Base-by-base conservation (phyloP, 2,113 vertebrate genomes). In the Sebastes fasciatus region DNA sequence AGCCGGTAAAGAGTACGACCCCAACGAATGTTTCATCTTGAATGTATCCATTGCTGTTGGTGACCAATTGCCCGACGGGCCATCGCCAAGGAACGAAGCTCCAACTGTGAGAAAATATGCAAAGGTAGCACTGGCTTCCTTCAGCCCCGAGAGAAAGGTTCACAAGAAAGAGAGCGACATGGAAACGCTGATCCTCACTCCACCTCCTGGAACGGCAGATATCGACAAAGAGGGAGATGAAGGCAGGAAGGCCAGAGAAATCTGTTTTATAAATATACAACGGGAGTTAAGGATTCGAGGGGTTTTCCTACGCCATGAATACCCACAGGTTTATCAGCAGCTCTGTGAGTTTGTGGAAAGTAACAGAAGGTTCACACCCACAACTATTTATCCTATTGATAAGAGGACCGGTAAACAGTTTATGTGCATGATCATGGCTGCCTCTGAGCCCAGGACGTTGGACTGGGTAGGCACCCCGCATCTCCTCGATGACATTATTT, bases 401-500 rank as follows among this genome's bases (percentile, higher is more conserved):
- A 97, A 98, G 90, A 96, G 98, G 94, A 99, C 98, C 0, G 98
- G 98, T 58, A 98, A 98, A 90, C 98, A 98, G 93, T 99, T 99
- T 93, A 98, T 99, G 98, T 99, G 98, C 95, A 98, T 99, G 98
- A 98, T 99, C 80, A 98, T 99, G 98, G 98, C 98, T 4, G 98
- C 98, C 62, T 99, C 98, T 0, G 98, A 99, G 94, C 98, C 98
- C 3, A 96, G 98, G 74, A 97, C 98, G 2, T 96, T 99, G 2
- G 98, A 99, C 91, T 99, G 98, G 98, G 97, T 99, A 64, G 97
- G 96, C 81, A 98, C 97, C n/a, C 98, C 98, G 76, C 97, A 99
- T 93, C 97, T 99, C 63, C 95, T 99, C 62, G 98, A 99, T 2
- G 98, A 99, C 92, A 97, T 99, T 83, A 99, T 99, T 95, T 99